Evolutionary conservation across 2,113 vertebrate species (phyloP).

Genomic region (Capreolus pygargus): DNA sequence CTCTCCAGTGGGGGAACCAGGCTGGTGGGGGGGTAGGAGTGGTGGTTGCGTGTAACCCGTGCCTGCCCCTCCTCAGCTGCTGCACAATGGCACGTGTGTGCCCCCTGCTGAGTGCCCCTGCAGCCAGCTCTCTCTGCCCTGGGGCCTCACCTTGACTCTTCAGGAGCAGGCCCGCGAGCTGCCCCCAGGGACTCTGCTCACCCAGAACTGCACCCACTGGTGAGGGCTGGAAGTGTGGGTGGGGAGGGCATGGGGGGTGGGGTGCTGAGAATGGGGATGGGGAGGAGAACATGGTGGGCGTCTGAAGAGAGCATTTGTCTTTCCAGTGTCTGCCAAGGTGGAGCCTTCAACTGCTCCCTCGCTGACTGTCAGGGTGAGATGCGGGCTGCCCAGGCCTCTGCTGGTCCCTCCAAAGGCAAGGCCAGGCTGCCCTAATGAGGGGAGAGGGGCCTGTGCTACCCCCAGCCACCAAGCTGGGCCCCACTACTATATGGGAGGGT

Average conservation of each 20-base stretch:
- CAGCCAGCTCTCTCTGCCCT: constrained; percentile 61
- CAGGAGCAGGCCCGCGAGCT: constrained; percentile 72
- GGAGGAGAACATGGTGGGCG: background rate
- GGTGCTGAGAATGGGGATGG: background rate
- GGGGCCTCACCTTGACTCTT: constrained; percentile 73
- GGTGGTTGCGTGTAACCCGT: background rate
- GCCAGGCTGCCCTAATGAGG: background rate
- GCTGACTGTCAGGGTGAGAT: constrained; percentile 85
- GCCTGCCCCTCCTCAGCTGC: constrained; percentile 72
- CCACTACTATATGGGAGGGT: background rate
- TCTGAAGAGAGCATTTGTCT: background rate
- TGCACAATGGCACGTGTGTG: constrained; percentile 81
- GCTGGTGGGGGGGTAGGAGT: rapidly evolving
- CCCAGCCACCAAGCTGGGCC: background rate
- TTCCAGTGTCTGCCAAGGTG: constrained; percentile 82
- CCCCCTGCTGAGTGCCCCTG: constrained; percentile 81
- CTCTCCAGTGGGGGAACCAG: background rate
- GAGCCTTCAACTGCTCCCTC: constrained; percentile 84
- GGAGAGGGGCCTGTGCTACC: background rate
- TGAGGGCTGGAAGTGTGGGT: constrained; percentile 49
- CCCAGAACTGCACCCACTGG: constrained; percentile 87
- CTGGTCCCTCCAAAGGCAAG: background rate
- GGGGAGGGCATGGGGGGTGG: background rate
- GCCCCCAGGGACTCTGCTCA: constrained; percentile 77
- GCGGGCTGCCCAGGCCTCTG: background rate